A percentile compares a stretch with the other conserved stretches of the same genome.
These are phyloP conservation scores for Catotricha subobsoleta DNA, from an alignment of 2,888 invertebrate species.

Conservation along the genomic window DNA sequence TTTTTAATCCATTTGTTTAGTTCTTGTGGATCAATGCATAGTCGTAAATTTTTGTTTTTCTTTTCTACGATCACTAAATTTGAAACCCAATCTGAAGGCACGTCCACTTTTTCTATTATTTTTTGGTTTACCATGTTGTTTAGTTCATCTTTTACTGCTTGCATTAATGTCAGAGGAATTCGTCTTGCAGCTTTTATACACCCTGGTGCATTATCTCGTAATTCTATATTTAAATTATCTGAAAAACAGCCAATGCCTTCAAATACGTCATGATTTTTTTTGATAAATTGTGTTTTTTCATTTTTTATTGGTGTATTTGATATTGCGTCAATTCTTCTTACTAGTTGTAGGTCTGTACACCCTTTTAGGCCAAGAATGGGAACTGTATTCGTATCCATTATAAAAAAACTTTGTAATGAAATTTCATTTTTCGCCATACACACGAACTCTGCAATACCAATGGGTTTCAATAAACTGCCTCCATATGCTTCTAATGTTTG, in stretches of 20 bases:
- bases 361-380: conserved; percentile 6
- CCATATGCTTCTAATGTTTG: neutral
- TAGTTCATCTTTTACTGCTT: conserved; percentile 2
- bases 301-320: no score
- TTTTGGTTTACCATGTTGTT: neutral
- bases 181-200: neutral
- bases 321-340: neutral
- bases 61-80: conserved; percentile 3
- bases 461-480: neutral
- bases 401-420: neutral
- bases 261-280: neutral
- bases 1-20: conserved; percentile 1
- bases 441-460: neutral
- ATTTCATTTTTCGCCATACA: conserved; percentile 3
- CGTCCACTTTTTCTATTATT: conserved; percentile 3
- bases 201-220: neutral
- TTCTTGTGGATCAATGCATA: conserved; percentile 1
- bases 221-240: conserved; percentile 1
- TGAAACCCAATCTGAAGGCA: neutral
- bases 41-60: neutral
- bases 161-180: neutral
- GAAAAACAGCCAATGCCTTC: neutral
- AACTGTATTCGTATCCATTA: neutral
- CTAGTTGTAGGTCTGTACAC: conserved; percentile 1
- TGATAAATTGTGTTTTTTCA: conserved; percentile 7